Evolutionary conservation across 2,888 invertebrate genomes (phyloP), one percentile per base, ranked within the genome.

Genomic region (Acanthosepion pharaonis): DNA sequence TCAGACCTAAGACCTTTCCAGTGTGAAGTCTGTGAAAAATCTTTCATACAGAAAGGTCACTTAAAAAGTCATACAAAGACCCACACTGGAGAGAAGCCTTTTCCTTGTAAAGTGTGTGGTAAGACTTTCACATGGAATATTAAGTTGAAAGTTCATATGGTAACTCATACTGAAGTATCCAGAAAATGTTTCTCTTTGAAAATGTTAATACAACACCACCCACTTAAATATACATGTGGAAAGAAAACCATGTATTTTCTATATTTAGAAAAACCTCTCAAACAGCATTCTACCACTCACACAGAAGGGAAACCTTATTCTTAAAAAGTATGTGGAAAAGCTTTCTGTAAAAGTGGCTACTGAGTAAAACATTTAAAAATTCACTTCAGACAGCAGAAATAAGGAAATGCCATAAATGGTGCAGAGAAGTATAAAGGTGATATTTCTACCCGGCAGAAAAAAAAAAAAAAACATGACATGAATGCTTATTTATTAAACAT

Each of bases 341-440:
- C 94, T 23, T 95, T 96, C 78, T 91, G 94, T 6, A 95, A 95
- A 91, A 95, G 95, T 49, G 91, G 94, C 20, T 94, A 95, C 48
- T 95, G 95, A 33, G 95, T 95, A 53, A 94, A 95, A 20, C 96
- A 96, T 78, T 59, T 95, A 18, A 92, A 94, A 20, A 95, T 95
- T 59, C 96, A 96, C 93, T 95, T 95, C 1, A 95, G 95, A 5
- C 95, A 95, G 18, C 1, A 28, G 15, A 78, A n/a, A n/a, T n/a
- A 28, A 78, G n/a, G 55, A 55, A 55, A 78, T 28, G 78, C 9
- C n/a, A n/a, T n/a, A 2, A 78, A 78, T 78, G 78, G n/a, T 78
- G 42, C 42, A 42, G 42, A 42, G 42, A 42, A 42, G 42, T 42
- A 42, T 42, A 42, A 42, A 42, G 2, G 42, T 42, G 42, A 42